Evolutionary conservation across 2,797 vertebrate genomes (phyloP).

Genomic region (Acanthornis magna): DNA sequence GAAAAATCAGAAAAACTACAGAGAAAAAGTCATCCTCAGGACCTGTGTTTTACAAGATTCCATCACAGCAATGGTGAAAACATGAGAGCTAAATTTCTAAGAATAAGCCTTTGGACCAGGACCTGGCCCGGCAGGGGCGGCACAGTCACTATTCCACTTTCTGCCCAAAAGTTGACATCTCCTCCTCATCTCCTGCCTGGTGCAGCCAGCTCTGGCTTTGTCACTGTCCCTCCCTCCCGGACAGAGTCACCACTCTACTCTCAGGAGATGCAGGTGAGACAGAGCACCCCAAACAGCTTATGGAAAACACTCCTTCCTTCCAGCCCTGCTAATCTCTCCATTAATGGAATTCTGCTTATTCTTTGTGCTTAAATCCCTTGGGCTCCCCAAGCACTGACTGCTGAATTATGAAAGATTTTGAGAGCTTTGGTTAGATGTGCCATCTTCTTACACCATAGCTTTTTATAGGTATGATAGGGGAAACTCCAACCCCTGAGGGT

Average conservation of each 20-base stretch:
- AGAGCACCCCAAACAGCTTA: not conserved
- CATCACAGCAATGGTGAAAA: not conserved
- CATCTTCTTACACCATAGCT: not conserved
- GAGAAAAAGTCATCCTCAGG: not conserved
- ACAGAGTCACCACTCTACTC: not conserved
- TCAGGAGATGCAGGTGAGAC: not conserved
- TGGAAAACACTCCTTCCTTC: not conserved
- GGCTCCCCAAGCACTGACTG: not conserved
- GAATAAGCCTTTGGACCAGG: not conserved
- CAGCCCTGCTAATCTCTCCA: not conserved
- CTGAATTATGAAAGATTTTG: slow-evolving; percentile 13
- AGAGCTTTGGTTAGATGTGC: not conserved
- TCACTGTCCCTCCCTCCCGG: not conserved
- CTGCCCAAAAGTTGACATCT: rapidly evolving
- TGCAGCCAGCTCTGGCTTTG: not conserved
- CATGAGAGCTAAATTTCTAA: not conserved
- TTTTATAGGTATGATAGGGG: not conserved
- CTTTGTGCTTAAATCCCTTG: not conserved
- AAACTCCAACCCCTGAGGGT: not conserved
- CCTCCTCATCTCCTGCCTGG: not conserved
- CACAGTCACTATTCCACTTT: rapidly evolving
- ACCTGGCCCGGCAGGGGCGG: not conserved
- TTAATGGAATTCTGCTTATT: not conserved
- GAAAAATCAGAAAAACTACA: not conserved
- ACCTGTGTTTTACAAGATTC: not conserved